Evolutionary conservation across 2,113 vertebrate genomes (phyloP).

Genomic region (Rissa tridactyla): DNA sequence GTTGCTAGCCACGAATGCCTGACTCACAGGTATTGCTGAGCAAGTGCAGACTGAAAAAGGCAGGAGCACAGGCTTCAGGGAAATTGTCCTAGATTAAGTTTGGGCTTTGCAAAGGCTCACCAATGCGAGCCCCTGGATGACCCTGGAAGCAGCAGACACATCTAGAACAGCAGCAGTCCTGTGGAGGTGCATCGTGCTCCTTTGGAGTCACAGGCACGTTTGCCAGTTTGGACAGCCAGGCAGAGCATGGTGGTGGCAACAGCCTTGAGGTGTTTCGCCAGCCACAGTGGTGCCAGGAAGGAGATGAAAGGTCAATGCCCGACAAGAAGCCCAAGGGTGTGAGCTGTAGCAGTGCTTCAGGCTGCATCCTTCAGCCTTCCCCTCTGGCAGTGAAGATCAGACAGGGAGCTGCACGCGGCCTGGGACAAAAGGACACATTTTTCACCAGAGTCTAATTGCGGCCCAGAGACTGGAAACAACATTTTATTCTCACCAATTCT

Average conservation of each 20-base stretch:
- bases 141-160: background rate
- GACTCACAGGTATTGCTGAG: background rate
- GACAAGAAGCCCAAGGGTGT: background rate
- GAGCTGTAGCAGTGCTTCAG: background rate
- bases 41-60: background rate
- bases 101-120: background rate
- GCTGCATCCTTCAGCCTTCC: background rate
- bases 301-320: background rate
- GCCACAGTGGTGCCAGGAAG: background rate
- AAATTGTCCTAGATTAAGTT: background rate
- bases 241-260: fast-evolving
- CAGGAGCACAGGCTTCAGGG: background rate
- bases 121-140: background rate
- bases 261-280: background rate
- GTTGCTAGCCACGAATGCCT: background rate
- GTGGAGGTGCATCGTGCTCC: fast-evolving
- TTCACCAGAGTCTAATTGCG: background rate
- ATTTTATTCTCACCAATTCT: background rate
- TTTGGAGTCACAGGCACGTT: background rate
- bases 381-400: background rate
- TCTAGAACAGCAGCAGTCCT: background rate
- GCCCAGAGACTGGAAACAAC: background rate
- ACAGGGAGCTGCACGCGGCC: background rate
- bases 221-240: background rate
- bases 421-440: background rate